Evolutionary conservation across 2,888 invertebrate genomes (phyloP), one percentile per base, ranked within the genome.

Genomic region (Mythimna loreyi): DNA sequence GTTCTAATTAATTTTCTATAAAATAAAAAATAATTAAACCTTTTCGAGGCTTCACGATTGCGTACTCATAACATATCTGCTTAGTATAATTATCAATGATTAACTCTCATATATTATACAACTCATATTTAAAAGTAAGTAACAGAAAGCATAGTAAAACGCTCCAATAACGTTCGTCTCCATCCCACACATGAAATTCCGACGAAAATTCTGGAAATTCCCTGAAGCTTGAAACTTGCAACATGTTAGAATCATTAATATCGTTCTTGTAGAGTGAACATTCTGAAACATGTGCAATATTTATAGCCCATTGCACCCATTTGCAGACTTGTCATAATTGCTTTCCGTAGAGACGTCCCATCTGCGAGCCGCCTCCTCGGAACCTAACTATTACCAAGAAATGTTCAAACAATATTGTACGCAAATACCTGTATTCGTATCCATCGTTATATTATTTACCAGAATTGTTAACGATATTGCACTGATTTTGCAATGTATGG

Each of bases 291-390:
- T 81, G 72, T 72, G 79, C 65, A 84, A 87, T 87, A 88, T 90
- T 91, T 89, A 90, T 90, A 89, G 87, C 79, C 84, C 87, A 89
- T 63, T 65, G 61, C 52, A 25, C 3, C 65, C 70, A 77, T 91
- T 90, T 88, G 87, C 85, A 86, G 85, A 76, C 85, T 86, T 82
- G 84, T 86, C 88, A 87, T 91, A 90, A 91, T 90, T 88, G 87
- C 77, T 77, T 72, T 66, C 62, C 72, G 78, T 72, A 63, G 80
- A 85, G 83, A 78, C 70, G 64, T 69, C 78, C 71, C 86, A 86
- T 83, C 80, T 86, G 85, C 64, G 60, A 57, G 52, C 60, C 33
- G 36, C 74, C 50, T 69, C 43, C 40, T 30, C 43, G 28, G 49
- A 67, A 72, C 19, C 30, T 9, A 28, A 43, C 53, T 16, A 11